phyloP scores from a whole-genome alignment of 1,140 invertebrate species.

The Heterodera schachtii region DNA sequence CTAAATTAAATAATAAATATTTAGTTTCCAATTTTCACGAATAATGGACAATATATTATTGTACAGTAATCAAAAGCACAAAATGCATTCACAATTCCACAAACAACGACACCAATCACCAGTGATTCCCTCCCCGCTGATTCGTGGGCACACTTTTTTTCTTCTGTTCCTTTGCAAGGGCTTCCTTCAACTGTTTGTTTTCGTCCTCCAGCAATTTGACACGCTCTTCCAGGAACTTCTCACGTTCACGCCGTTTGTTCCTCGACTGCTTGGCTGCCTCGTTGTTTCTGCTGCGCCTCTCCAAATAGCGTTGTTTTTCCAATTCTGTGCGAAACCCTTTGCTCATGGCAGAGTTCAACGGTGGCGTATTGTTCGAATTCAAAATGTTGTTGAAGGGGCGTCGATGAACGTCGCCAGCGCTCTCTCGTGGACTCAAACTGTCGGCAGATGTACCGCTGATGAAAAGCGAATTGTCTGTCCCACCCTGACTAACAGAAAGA shows the following conservation, averaged over 20 bases:
- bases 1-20: too few species aligned
- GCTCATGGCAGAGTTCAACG: background rate
- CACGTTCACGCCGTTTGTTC: conserved; percentile 37
- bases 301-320: conserved; percentile 25
- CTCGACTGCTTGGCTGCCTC: conserved; percentile 51
- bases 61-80: background rate
- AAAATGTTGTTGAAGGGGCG: background rate
- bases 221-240: conserved; percentile 24
- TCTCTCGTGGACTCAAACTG: too few species aligned
- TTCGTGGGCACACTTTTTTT: background rate
- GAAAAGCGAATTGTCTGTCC: background rate
- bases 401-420: background rate
- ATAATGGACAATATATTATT: background rate
- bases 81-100: conserved; percentile 9
- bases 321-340: conserved; percentile 29
- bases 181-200: conserved; percentile 20
- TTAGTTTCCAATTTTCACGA: too few species aligned
- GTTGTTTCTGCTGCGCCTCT: conserved; percentile 41
- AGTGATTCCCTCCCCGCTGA: background rate
- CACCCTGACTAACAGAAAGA: background rate
- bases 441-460: too few species aligned
- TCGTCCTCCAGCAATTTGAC: conserved; percentile 24
- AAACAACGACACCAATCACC: background rate
- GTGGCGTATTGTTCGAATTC: background rate
- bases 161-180: conserved; percentile 25